Base-by-base conservation (phyloP, 2,888 invertebrate species). In the Arrhopalites spinosus region DNA sequence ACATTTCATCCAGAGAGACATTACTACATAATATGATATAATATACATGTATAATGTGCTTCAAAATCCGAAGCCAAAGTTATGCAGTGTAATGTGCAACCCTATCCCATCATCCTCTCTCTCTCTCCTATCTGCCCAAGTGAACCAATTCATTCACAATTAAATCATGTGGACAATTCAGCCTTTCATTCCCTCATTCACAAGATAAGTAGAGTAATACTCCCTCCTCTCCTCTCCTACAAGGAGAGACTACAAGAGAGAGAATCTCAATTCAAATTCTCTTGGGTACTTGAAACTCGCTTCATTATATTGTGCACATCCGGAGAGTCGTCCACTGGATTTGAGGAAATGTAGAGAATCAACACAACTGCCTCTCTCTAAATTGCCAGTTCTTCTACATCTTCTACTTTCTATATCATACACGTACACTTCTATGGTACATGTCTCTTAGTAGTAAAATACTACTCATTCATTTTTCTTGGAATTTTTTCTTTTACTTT, bases 141-240 rank as follows among this genome's bases (percentile, higher is more conserved):
- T 75, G 73, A 78, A 78, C 77, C 75, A 78, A 78, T 75, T 78
- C 77, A 78, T 70, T 64, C 66, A 75, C 75, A 78, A 78, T 78
- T 78, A 78, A 76, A 73, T 73, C 76, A 71, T 71, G 59, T 59
- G 71, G 71, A 71, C 71, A 71, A 71, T 71, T 59, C 71, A 43
- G 59, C 53, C 71, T 71, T 71, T 71, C 71, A 71, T 71, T 59
- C 59, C 20, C 61, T 61, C 71, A 61, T 71, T 68, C 68, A 50
- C 13, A 45, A 53, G n/a, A 29, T 30, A 69, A 20, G 27, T 66
- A 68, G 68, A 11, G 1, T 1, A n/a, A 17, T 20, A 43, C 50
- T 50, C 50, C 20, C 17, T 17, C 15, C 17, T 17, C 20, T 3
- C 7, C 15, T 2, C 50, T 15, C n/a, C 15, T n/a, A 20, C 8